These are phyloP conservation scores for Aromia moschata DNA, from an alignment of 2,888 invertebrate species.

Conservation along the genomic window DNA sequence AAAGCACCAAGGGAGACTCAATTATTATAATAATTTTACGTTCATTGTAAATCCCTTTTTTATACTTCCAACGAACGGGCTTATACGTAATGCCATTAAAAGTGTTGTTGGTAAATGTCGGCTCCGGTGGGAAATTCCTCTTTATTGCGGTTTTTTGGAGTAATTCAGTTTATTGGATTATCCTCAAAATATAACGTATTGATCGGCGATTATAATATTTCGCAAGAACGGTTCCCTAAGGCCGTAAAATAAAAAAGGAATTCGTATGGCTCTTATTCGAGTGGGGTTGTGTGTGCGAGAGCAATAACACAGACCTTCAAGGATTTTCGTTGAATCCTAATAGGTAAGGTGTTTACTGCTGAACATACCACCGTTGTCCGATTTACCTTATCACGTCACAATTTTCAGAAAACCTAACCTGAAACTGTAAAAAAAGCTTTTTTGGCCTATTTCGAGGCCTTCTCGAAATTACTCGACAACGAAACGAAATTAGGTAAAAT, in stretches of 20 bases:
- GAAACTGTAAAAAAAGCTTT: too few species aligned
- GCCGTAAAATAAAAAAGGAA: too few species aligned
- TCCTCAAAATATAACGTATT: slow-evolving; percentile 5
- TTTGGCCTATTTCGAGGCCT: too few species aligned
- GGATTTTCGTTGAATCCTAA: too few species aligned
- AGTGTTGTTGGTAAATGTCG: slow-evolving; percentile 23
- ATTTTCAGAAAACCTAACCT: too few species aligned
- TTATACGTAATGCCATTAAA: slow-evolving; percentile 20
- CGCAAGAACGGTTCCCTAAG: background rate
- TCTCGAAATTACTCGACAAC: too few species aligned
- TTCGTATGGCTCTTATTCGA: background rate
- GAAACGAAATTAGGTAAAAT: too few species aligned
- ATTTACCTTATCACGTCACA: too few species aligned
- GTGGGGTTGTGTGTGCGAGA: background rate
- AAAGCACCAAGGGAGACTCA: slow-evolving; percentile 29
- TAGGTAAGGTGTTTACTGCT: too few species aligned
- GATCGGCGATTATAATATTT: slow-evolving; percentile 17
- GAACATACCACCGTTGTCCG: too few species aligned
- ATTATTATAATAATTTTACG: slow-evolving; percentile 38
- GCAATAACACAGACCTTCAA: too few species aligned
- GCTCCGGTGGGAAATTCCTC: slow-evolving; percentile 2
- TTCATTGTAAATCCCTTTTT: slow-evolving; percentile 35
- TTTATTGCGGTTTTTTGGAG: slow-evolving; percentile 18
- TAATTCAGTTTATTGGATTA: slow-evolving; percentile 22
- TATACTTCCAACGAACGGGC: slow-evolving; percentile 16